These are phyloP conservation scores for Callorhinus ursinus DNA, from an alignment of 2,113 vertebrate genomes.

Conservation along the genomic window DNA sequence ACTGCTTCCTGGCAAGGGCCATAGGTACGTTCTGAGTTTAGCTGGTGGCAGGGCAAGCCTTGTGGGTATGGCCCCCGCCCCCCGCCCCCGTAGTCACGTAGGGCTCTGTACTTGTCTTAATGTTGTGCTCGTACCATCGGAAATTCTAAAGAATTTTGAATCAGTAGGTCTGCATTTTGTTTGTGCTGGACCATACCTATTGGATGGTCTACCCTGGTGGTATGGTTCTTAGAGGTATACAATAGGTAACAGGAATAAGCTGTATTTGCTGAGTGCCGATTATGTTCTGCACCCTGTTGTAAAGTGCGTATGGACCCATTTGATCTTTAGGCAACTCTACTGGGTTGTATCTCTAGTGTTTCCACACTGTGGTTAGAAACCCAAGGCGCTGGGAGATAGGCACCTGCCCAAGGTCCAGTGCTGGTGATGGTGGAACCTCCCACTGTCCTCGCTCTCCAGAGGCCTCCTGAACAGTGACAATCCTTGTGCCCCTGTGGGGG, in stretches of 20 bases:
- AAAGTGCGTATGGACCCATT: not conserved
- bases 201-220: not conserved
- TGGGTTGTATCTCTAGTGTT: not conserved
- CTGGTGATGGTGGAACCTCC: not conserved
- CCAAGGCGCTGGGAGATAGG: not conserved
- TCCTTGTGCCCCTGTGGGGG: not conserved
- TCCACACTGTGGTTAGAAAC: not conserved
- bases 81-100: accelerated
- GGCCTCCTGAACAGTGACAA: not conserved
- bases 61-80: not conserved
- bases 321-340: not conserved
- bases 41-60: not conserved
- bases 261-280: not conserved
- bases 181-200: not conserved
- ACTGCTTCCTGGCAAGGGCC: not conserved
- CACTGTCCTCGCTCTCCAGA: not conserved
- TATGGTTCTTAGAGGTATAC: not conserved
- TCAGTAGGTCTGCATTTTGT: not conserved
- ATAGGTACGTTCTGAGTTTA: not conserved
- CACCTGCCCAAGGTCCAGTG: not conserved
- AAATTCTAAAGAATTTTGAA: not conserved
- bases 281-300: not conserved
- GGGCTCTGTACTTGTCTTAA: not conserved
- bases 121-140: not conserved
- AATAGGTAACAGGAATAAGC: not conserved